These are phyloP conservation scores for Dinomys branickii DNA, from an alignment of 2,113 vertebrate genomes.

Conservation along the genomic window DNA sequence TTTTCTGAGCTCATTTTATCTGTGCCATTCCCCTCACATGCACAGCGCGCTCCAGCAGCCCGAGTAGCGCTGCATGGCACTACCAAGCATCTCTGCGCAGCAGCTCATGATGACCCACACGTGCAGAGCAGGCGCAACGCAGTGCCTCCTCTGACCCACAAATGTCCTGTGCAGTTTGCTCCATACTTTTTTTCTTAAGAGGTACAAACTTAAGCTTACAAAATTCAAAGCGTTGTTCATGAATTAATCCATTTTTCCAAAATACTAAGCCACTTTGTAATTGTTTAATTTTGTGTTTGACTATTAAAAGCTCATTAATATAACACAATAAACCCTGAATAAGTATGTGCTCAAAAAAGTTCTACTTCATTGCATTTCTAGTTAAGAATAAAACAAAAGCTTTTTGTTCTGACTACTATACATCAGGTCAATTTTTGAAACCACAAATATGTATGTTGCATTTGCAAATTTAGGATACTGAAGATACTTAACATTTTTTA, in stretches of 20 bases:
- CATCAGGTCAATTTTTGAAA: slow-evolving; percentile 10
- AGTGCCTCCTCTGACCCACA: neutral
- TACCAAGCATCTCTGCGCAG: neutral
- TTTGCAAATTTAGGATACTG: slow-evolving; percentile 30
- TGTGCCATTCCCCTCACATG: neutral
- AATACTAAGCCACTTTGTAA: neutral
- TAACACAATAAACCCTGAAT: slow-evolving; percentile 28
- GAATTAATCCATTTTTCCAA: slow-evolving; percentile 31
- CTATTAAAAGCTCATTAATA: neutral
- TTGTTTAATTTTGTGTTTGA: slow-evolving; percentile 9
- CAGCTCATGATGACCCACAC: neutral
- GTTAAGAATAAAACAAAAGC: neutral
- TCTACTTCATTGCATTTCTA: slow-evolving; percentile 26
- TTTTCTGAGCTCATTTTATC: neutral
- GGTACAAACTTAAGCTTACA: neutral
- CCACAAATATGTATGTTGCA: neutral
- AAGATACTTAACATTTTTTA: slow-evolving; percentile 50
- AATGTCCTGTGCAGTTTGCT: slow-evolving; percentile 24
- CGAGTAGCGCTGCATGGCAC: neutral
- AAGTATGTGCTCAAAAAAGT: neutral
- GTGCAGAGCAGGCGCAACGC: neutral
- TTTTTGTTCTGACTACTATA: slow-evolving; percentile 4
- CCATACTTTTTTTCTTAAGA: slow-evolving; percentile 28
- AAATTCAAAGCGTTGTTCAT: slow-evolving; percentile 48
- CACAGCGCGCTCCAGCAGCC: neutral